A percentile compares a stretch with the other conserved stretches of the same genome.
These are phyloP conservation scores for Globodera rostochiensis DNA, from an alignment of 1,140 invertebrate genomes.

Conservation along the genomic window DNA sequence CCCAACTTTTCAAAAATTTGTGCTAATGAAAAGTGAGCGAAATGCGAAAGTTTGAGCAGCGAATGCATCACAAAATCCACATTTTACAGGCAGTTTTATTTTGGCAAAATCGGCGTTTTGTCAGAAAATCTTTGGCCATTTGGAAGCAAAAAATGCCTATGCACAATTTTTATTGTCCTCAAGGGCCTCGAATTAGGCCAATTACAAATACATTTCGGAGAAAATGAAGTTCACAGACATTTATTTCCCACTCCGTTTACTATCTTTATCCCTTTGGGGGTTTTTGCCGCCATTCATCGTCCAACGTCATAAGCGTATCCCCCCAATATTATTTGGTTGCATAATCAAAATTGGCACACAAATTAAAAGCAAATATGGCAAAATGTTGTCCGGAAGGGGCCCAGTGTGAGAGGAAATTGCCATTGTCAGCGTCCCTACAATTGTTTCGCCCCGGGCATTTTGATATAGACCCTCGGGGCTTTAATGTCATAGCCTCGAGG, in stretches of 20 bases:
- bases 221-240: neutral
- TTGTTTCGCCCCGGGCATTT: neutral
- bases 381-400: neutral
- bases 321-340: neutral
- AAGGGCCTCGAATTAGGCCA: neutral
- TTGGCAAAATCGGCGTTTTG: neutral
- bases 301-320: neutral
- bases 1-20: slow-evolving; percentile 4
- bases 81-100: neutral
- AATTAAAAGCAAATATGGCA: slow-evolving; percentile 2
- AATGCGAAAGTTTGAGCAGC: neutral
- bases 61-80: neutral
- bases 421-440: neutral
- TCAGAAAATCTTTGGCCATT: too few species aligned
- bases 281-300: neutral
- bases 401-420: neutral
- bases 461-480: neutral
- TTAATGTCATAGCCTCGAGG: neutral
- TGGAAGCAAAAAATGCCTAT: neutral
- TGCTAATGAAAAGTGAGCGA: neutral
- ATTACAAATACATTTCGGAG: neutral
- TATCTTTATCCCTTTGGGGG: neutral
- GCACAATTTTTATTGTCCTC: neutral
- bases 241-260: neutral
- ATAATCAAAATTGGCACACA: neutral